Conservation (phyloP, 2,797 vertebrate genomes). For the Malurus splendens region DNA sequence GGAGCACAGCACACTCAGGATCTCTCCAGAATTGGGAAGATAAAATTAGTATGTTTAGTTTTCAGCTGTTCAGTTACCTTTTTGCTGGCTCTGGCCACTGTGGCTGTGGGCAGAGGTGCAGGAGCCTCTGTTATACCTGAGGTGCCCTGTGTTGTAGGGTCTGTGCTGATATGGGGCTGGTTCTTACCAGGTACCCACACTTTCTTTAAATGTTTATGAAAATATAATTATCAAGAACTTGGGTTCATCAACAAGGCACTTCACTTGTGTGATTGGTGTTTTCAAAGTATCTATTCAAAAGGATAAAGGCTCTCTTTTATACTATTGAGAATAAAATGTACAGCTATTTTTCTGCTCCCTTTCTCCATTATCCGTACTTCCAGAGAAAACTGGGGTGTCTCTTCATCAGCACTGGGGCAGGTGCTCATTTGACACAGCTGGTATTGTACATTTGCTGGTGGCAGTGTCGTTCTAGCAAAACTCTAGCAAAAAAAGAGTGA, state of each 20-base stretch:
- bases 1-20: accelerated
- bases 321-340: accelerated
- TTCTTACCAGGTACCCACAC: no score
- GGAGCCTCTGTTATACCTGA: accelerated
- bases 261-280: not conserved
- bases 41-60: not conserved
- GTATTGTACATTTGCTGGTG: not conserved
- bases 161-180: accelerated
- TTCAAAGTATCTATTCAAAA: not conserved
- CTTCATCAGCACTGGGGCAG: not conserved
- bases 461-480: not conserved
- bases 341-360: not conserved
- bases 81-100: not conserved
- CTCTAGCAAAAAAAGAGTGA: not conserved
- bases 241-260: not conserved
- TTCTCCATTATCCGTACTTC: accelerated
- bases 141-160: not conserved
- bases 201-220: not conserved
- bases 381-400: not conserved
- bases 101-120: not conserved
- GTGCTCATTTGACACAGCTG: not conserved
- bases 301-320: not conserved
- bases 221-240: accelerated
- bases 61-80: not conserved
- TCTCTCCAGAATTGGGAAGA: not conserved